phyloP scores from a whole-genome alignment of 1,140 invertebrate genomes.

The Heliothis virescens region DNA sequence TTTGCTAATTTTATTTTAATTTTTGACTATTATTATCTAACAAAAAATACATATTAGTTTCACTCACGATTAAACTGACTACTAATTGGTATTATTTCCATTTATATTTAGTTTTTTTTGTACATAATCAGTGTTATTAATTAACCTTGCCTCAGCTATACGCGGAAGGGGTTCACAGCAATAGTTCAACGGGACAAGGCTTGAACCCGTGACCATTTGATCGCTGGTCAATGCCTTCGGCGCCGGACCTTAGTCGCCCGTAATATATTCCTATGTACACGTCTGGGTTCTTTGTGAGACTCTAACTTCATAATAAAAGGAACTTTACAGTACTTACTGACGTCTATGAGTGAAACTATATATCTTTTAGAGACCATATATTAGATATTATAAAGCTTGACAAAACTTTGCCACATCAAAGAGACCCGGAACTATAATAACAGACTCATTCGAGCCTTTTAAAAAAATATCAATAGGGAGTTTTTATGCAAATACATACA shows the following conservation, averaged over 20 bases:
- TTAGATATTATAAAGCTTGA: too few species aligned
- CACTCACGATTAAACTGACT: too few species aligned
- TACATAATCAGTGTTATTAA: background rate
- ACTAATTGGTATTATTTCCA: too few species aligned
- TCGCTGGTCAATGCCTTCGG: conserved; percentile 34
- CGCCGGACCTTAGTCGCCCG: background rate
- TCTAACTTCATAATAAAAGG: background rate
- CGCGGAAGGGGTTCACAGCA: conserved; percentile 18
- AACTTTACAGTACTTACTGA: background rate
- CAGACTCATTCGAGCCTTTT: background rate
- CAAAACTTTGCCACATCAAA: background rate
- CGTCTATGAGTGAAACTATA: too few species aligned
- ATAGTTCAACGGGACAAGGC: conserved; percentile 23
- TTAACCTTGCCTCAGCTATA: background rate
- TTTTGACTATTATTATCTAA: too few species aligned
- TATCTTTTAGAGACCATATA: too few species aligned
- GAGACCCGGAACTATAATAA: background rate
- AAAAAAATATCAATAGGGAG: background rate
- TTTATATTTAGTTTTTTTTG: background rate
- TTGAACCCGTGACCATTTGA: conserved; percentile 37
- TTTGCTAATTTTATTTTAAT: too few species aligned
- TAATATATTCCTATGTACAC: conserved; percentile 9
- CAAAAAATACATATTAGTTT: too few species aligned
- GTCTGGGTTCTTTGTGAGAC: background rate
- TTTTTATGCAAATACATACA: background rate